These are phyloP conservation scores for Pseudoips prasinana DNA, from an alignment of 2,888 invertebrate genomes.

Conservation along the genomic window DNA sequence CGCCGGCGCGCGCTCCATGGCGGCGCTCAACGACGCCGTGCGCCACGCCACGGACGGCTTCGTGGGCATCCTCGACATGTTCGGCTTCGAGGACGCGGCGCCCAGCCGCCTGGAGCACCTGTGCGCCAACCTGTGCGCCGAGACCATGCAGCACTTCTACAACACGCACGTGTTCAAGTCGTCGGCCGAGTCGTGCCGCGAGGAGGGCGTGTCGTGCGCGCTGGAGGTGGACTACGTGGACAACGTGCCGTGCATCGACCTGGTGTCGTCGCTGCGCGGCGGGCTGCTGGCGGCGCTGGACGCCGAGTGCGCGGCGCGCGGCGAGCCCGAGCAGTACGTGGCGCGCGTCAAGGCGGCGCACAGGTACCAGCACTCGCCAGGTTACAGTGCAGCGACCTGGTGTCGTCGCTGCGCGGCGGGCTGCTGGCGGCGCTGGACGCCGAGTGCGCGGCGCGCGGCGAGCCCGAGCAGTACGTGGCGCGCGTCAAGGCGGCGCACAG, in stretches of 20 bases:
- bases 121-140: slow-evolving; percentile 97
- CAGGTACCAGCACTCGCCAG: too few species aligned
- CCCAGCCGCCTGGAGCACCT: slow-evolving; percentile 95
- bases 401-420: slow-evolving; percentile 95
- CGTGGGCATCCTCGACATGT: slow-evolving; percentile 98
- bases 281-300: slow-evolving; percentile 96
- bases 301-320: slow-evolving; percentile 94
- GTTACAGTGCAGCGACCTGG: slow-evolving; percentile 97
- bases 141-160: slow-evolving; percentile 99
- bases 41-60: slow-evolving; percentile 96
- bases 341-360: slow-evolving; percentile 59
- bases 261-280: slow-evolving; percentile 95
- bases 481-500: not conserved
- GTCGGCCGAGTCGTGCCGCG: slow-evolving; percentile 95
- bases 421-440: slow-evolving; percentile 95
- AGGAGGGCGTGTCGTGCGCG: slow-evolving; percentile 95
- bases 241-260: slow-evolving; percentile 97
- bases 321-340: slow-evolving; percentile 81
- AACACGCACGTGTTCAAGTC: slow-evolving; percentile 98
- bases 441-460: slow-evolving; percentile 92
- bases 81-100: slow-evolving; percentile 96
- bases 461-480: not conserved
- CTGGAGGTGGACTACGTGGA: slow-evolving; percentile 97
- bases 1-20: slow-evolving; percentile 94
- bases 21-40: slow-evolving; percentile 94